These are phyloP conservation scores for Diabrotica virgifera DNA, from an alignment of 1,140 invertebrate genomes.

Conservation along the genomic window DNA sequence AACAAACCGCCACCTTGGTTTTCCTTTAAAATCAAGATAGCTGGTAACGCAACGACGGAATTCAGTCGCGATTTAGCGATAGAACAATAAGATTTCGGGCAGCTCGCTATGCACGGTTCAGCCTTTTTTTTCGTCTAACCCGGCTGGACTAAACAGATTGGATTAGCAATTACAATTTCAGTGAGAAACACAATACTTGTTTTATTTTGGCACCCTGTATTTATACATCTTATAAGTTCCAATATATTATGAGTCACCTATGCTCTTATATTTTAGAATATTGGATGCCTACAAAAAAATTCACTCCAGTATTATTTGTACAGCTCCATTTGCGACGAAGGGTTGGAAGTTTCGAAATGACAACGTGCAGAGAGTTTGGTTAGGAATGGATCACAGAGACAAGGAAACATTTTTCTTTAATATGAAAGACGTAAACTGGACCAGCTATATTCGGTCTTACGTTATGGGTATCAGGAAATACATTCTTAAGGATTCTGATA, in stretches of 20 bases:
- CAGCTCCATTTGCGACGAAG: conserved; percentile 56
- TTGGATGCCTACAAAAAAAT: background rate
- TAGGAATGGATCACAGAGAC: conserved; percentile 56
- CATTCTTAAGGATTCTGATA: conserved; percentile 59
- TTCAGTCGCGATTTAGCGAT: no score
- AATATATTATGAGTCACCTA: background rate
- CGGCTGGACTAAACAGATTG: no score
- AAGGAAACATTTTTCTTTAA: conserved; percentile 63
- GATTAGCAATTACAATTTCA: background rate
- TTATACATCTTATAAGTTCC: background rate
- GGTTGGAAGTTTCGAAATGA: conserved; percentile 69
- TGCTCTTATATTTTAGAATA: background rate
- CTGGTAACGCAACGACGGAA: no score
- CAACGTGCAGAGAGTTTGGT: conserved; percentile 60
- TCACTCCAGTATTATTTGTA: background rate
- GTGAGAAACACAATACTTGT: background rate
- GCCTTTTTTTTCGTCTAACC: no score
- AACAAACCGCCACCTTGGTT: no score
- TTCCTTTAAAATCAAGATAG: no score
- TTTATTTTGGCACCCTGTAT: background rate
- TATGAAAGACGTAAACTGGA: conserved; percentile 60
- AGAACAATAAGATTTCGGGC: no score
- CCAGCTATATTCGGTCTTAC: conserved; percentile 55
- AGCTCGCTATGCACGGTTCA: no score
- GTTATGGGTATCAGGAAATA: conserved; percentile 57